Percentiles rank a stretch among this genome's conserved stretches.
Conservation (phyloP, 2,888 invertebrate genomes). For the Platypus cylindrus region DNA sequence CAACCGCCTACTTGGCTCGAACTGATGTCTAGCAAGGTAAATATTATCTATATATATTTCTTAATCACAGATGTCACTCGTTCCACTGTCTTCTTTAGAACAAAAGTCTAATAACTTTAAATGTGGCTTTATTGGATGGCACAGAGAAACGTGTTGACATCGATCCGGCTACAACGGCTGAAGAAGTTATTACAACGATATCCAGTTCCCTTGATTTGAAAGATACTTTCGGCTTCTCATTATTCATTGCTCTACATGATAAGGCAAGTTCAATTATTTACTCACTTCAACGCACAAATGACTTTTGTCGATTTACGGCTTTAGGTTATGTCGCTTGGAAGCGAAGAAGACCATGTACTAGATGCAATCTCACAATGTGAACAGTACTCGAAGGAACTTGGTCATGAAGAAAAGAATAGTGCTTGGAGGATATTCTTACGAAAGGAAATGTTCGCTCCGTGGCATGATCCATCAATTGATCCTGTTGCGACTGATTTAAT, state of each 20-base stretch:
- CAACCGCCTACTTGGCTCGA: slow-evolving; percentile 92
- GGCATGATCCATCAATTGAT: slow-evolving; percentile 81
- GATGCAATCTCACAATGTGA: slow-evolving; percentile 95
- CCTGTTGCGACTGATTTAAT: slow-evolving; percentile 75
- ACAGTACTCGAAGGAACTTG: slow-evolving; percentile 86
- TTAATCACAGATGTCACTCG: not conserved
- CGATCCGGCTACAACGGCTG: slow-evolving; percentile 84
- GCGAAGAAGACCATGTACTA: slow-evolving; percentile 84
- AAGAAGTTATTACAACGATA: slow-evolving; percentile 73
- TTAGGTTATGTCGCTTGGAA: slow-evolving; percentile 64
- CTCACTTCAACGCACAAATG: too few species aligned
- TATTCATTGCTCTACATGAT: slow-evolving; percentile 82
- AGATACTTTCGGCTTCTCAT: slow-evolving; percentile 83
- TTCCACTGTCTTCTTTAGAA: too few species aligned
- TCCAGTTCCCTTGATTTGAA: slow-evolving; percentile 61
- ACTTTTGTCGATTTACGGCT: too few species aligned
- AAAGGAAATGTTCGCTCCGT: slow-evolving; percentile 83
- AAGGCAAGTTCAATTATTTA: too few species aligned
- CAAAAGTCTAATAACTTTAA: slow-evolving; percentile 70
- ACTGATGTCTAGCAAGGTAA: slow-evolving; percentile 58
- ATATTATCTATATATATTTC: not conserved
- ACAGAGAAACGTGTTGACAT: slow-evolving; percentile 66
- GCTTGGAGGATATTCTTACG: slow-evolving; percentile 81
- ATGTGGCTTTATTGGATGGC: slow-evolving; percentile 83
- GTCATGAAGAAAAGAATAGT: slow-evolving; percentile 68